Percentiles rank a stretch among this genome's conserved stretches.
Evolutionary conservation across 2,888 invertebrate genomes (phyloP).

Genomic region (Polydrusus cervinus): DNA sequence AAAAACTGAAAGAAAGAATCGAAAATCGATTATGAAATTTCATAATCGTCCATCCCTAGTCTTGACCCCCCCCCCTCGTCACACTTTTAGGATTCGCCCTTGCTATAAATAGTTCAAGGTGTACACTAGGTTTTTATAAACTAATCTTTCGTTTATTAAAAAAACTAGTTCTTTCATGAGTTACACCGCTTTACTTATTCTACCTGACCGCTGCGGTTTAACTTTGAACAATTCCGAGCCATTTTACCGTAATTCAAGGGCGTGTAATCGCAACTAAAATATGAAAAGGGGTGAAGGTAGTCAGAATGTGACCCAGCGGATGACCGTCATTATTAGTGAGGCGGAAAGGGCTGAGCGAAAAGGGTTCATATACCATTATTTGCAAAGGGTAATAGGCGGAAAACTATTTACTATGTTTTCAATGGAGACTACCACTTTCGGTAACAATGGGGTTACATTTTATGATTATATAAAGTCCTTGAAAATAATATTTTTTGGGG

Average conservation of each 20-base stretch:
- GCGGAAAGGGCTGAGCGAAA: slow-evolving; percentile 45
- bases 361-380: slow-evolving; percentile 48
- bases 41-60: too few relatives aligned
- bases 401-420: slow-evolving; percentile 37
- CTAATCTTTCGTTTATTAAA: too few relatives aligned
- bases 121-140: too few relatives aligned
- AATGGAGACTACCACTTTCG: slow-evolving; percentile 26
- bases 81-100: too few relatives aligned
- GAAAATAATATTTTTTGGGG: slow-evolving; percentile 17
- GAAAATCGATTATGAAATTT: too few relatives aligned
- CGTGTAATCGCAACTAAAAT: slow-evolving; percentile 46
- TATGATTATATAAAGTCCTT: slow-evolving; percentile 16
- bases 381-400: slow-evolving; percentile 52
- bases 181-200: too few relatives aligned
- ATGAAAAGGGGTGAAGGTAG: slow-evolving; percentile 42
- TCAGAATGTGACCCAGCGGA: slow-evolving; percentile 36
- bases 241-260: slow-evolving; percentile 49
- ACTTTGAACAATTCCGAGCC: slow-evolving; percentile 27
- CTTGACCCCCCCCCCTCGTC: too few relatives aligned
- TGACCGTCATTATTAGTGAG: slow-evolving; percentile 51
- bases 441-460: slow-evolving; percentile 25
- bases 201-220: slow-evolving; percentile 7
- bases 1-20: too few relatives aligned
- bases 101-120: too few relatives aligned
- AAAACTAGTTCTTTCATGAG: too few relatives aligned